These are phyloP conservation scores for Heteromyza rotundicornis DNA, from an alignment of 2,888 invertebrate species.

Conservation along the genomic window DNA sequence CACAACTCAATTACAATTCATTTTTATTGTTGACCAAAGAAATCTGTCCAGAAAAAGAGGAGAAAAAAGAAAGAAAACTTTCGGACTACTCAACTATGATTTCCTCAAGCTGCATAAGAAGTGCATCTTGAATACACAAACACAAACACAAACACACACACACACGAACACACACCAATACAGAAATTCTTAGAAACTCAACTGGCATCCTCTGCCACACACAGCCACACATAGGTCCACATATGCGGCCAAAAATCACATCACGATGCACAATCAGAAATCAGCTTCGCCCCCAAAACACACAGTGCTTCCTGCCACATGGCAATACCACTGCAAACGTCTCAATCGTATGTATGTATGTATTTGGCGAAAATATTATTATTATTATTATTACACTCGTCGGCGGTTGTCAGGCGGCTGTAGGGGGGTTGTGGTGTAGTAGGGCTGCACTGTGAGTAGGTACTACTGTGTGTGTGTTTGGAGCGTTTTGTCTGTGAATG, in stretches of 20 bases:
- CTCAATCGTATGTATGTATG: background rate
- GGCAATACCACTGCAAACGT: background rate
- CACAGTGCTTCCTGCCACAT: background rate
- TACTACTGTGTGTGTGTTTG: no score
- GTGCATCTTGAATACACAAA: background rate
- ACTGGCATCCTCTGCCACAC: background rate
- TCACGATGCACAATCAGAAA: background rate
- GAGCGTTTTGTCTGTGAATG: background rate
- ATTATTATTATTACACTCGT: background rate
- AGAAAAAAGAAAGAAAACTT: no score
- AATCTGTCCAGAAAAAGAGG: no score
- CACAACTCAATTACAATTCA: background rate
- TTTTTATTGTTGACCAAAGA: constrained; percentile 33
- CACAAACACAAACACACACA: no score
- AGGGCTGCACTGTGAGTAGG: no score
- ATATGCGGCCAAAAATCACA: background rate
- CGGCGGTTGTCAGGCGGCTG: background rate
- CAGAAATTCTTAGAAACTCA: no score
- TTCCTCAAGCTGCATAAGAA: background rate
- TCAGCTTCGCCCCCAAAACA: background rate
- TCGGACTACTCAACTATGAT: background rate
- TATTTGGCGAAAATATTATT: background rate
- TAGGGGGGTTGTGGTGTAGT: background rate
- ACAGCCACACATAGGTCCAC: background rate
- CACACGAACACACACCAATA: background rate